Percentiles rank a stretch among this genome's conserved stretches.
Evolutionary conservation across 2,797 vertebrate species (phyloP).

Genomic region (Falco concolor): DNA sequence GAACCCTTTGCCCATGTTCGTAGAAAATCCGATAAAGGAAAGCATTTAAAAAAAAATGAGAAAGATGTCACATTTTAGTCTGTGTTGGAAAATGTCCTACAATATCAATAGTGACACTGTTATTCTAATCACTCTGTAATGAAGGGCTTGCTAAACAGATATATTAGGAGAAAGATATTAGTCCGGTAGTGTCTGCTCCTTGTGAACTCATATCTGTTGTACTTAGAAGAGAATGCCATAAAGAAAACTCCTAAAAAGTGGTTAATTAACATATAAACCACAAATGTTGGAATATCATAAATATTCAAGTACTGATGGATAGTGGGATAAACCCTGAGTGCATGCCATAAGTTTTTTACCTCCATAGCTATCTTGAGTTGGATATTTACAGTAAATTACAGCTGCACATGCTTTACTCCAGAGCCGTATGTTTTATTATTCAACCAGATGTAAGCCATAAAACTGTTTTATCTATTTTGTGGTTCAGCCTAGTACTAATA

Average conservation of each 20-base stretch:
- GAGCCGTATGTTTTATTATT: slow-evolving; percentile 76
- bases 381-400: slow-evolving; percentile 77
- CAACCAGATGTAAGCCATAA: slow-evolving; percentile 78
- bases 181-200: not conserved
- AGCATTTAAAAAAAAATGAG: not conserved
- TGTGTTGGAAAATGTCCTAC: not conserved
- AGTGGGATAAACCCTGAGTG: slow-evolving; percentile 51
- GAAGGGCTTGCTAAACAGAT: not conserved
- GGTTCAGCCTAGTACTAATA: slow-evolving; percentile 73
- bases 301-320: slow-evolving; percentile 42
- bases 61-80: not conserved
- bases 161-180: not conserved
- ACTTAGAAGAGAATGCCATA: slow-evolving; percentile 14
- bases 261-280: slow-evolving; percentile 68
- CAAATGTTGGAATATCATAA: slow-evolving; percentile 38
- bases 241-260: slow-evolving; percentile 31
- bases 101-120: not conserved
- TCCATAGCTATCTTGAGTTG: slow-evolving; percentile 40
- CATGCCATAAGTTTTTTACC: slow-evolving; percentile 54
- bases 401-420: slow-evolving; percentile 70
- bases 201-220: slow-evolving; percentile 1
- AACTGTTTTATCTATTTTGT: slow-evolving; percentile 79
- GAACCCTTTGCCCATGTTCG: not conserved
- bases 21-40: not conserved
- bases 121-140: not conserved